These are phyloP conservation scores for Drosophila virilis DNA, from an alignment of 1,140 invertebrate species.

Conservation along the genomic window DNA sequence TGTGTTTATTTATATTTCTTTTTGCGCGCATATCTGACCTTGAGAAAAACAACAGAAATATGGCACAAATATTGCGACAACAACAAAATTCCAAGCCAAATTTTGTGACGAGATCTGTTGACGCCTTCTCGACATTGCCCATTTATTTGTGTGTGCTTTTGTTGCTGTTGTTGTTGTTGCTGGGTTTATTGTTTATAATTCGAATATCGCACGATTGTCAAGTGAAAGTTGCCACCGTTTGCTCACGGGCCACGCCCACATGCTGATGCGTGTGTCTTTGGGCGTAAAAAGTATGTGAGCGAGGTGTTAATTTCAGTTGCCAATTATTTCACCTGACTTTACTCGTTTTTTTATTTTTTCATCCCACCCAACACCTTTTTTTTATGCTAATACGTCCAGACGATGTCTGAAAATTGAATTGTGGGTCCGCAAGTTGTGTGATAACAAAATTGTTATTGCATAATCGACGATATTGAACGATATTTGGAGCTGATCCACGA, in stretches of 20 bases:
- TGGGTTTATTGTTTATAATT: conserved; percentile 66
- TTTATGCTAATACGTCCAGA: conserved; percentile 42
- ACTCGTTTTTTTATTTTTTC: conserved; percentile 5
- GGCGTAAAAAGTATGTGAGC: conserved; percentile 59
- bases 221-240: conserved; percentile 81
- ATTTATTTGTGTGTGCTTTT: conserved; percentile 30
- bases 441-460: conserved; percentile 34
- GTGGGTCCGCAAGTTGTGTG: conserved; percentile 28
- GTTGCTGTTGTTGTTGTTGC: conserved; percentile 31
- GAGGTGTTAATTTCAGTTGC: conserved; percentile 73
- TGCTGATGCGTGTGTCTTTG: conserved; percentile 19
- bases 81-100: conserved; percentile 22
- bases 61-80: conserved; percentile 64
- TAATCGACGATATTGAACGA: conserved; percentile 31
- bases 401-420: conserved; percentile 27
- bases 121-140: conserved; percentile 25
- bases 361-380: conserved; percentile 1
- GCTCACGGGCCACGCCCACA: conserved; percentile 66
- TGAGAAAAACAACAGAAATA: conserved; percentile 51
- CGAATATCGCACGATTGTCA: conserved; percentile 71
- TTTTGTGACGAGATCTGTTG: conserved; percentile 70
- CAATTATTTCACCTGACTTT: conserved; percentile 50
- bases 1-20: conserved; percentile 1
- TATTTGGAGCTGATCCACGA: background rate
- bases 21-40: conserved; percentile 47